Percentiles rank a stretch among this genome's conserved stretches.
Conservation (phyloP, 2,113 vertebrate species). For the Pogona vitticeps region DNA sequence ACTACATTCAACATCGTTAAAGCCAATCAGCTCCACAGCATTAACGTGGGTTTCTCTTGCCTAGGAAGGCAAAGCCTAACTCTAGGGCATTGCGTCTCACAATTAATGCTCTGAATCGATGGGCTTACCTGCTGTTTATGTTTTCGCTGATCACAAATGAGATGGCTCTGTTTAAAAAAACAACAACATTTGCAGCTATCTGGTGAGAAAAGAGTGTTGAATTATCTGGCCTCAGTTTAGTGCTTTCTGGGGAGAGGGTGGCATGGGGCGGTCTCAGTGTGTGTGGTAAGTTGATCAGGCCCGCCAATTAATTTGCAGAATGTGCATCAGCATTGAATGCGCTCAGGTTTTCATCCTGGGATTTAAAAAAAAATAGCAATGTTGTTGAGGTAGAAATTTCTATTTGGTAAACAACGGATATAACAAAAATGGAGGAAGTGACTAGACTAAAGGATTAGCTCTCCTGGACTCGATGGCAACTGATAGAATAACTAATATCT, state of each 20-base stretch:
- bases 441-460: too few relatives aligned
- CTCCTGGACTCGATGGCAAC: too few relatives aligned
- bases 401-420: neutral
- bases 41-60: conserved; percentile 52
- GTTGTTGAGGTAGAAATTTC: neutral
- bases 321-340: too few relatives aligned
- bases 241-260: neutral
- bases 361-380: neutral
- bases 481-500: too few relatives aligned
- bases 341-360: neutral
- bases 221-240: neutral
- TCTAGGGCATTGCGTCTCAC: conserved; percentile 43
- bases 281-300: neutral
- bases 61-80: neutral
- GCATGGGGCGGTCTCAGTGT: rapidly evolving
- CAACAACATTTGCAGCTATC: conserved; percentile 59
- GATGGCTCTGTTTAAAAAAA: conserved; percentile 41
- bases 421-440: too few relatives aligned
- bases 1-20: conserved; percentile 53
- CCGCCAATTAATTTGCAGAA: rapidly evolving
- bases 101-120: conserved; percentile 62
- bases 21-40: conserved; percentile 48
- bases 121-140: conserved; percentile 59
- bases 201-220: conserved; percentile 27
- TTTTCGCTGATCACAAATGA: conserved; percentile 65